Evolutionary conservation across 2,113 vertebrate species (phyloP).

Genomic region (Tupaia tana): DNA sequence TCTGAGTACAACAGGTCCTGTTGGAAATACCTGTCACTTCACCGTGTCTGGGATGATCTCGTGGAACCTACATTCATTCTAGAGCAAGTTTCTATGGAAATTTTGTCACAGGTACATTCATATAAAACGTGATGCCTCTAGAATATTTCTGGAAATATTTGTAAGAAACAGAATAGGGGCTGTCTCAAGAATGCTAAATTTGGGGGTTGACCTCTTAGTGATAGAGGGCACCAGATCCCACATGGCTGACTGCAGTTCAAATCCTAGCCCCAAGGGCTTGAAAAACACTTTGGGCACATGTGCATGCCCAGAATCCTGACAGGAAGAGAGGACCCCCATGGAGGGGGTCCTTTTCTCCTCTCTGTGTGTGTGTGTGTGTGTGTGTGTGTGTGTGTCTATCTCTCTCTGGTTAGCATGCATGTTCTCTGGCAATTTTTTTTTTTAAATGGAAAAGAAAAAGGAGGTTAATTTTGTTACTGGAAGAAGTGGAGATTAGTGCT

Average conservation of each 20-base stretch:
- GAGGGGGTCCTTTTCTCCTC: too few relatives aligned
- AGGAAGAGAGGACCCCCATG: too few relatives aligned
- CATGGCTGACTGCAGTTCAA: too few relatives aligned
- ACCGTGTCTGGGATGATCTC: background rate
- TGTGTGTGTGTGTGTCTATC: too few relatives aligned
- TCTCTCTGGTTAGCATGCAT: too few relatives aligned
- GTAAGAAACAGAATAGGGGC: background rate
- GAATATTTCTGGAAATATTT: background rate
- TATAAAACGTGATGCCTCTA: background rate
- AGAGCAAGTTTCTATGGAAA: background rate
- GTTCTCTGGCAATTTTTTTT: too few relatives aligned
- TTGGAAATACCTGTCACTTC: background rate
- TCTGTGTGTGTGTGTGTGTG: too few relatives aligned
- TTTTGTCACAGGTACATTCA: background rate
- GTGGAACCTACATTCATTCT: background rate
- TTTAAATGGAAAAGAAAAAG: background rate
- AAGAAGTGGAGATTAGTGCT: background rate
- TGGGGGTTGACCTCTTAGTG: background rate
- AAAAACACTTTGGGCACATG: too few relatives aligned
- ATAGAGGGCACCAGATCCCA: too few relatives aligned
- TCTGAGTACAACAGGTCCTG: background rate
- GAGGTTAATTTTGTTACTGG: background rate
- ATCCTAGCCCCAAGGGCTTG: too few relatives aligned
- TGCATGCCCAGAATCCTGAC: too few relatives aligned
- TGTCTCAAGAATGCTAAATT: background rate